phyloP scores from a whole-genome alignment of 2,888 invertebrate species.

The Sceliomorpha sp. region DNA sequence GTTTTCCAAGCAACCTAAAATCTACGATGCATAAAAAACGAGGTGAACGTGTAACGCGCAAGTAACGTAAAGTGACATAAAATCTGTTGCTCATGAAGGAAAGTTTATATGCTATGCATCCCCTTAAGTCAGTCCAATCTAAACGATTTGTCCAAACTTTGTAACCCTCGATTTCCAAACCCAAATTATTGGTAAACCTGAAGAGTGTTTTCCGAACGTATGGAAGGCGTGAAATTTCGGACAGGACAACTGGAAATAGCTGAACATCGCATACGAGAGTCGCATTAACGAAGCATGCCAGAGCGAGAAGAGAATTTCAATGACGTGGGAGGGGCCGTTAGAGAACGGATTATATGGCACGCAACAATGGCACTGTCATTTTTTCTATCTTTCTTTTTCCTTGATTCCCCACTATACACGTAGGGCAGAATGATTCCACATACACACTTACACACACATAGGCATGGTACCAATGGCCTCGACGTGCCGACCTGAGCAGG shows the following conservation, averaged over 20 bases:
- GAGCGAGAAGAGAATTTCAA: conserved; percentile 31
- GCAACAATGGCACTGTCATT: conserved; percentile 50
- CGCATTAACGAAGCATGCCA: not conserved
- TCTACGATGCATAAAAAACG: too few species aligned
- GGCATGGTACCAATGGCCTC: conserved; percentile 53
- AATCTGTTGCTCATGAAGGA: too few species aligned
- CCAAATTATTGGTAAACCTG: too few species aligned
- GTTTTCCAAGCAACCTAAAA: too few species aligned
- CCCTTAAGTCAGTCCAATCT: too few species aligned
- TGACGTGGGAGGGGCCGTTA: conserved; percentile 49
- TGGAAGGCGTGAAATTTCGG: too few species aligned
- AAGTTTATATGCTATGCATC: too few species aligned
- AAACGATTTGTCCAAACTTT: too few species aligned
- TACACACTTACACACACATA: conserved; percentile 17
- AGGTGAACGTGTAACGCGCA: too few species aligned
- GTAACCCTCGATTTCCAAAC: too few species aligned
- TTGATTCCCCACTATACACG: conserved; percentile 38
- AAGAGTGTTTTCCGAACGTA: too few species aligned
- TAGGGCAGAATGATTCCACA: conserved; percentile 24
- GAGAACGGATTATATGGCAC: conserved; percentile 39
- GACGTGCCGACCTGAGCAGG: conserved; percentile 48
- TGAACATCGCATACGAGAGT: conserved; percentile 2
- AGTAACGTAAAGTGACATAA: too few species aligned
- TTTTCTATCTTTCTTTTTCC: conserved; percentile 44
- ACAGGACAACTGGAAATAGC: not conserved